Evolutionary conservation across 2,797 vertebrate species (phyloP).

Genomic region (Acanthurus lineatus): DNA sequence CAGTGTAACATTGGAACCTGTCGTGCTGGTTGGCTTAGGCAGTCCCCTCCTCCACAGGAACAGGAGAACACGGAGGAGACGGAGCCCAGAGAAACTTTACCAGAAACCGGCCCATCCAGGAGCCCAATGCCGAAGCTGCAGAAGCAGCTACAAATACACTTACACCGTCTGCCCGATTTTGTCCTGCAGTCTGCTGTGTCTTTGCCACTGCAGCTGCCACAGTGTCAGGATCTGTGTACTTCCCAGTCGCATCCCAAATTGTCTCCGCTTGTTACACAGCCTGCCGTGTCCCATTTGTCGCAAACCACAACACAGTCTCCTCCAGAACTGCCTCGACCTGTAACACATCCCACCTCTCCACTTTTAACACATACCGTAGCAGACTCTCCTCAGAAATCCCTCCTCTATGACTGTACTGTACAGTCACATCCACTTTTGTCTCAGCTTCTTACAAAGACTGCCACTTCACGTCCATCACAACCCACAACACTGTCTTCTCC

Average conservation of each 20-base stretch:
- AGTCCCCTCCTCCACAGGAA: conserved; percentile 83
- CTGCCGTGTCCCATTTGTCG: conserved; percentile 42
- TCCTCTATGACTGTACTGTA: too few species aligned
- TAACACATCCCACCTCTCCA: conserved; percentile 14
- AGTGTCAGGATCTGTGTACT: conserved; percentile 43
- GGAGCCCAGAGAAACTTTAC: conserved; percentile 71
- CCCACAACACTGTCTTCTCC: too few species aligned
- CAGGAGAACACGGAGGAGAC: conserved; percentile 71
- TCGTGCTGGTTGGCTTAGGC: conserved; percentile 86
- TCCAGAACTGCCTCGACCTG: conserved; percentile 29
- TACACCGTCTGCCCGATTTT: conserved; percentile 77
- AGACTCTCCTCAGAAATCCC: too few species aligned
- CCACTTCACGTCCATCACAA: too few species aligned
- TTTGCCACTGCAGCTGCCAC: conserved; percentile 45
- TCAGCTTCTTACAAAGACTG: too few species aligned
- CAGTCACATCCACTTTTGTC: too few species aligned
- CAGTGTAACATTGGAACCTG: conserved; percentile 73
- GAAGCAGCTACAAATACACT: conserved; percentile 73
- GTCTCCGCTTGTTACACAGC: conserved; percentile 40
- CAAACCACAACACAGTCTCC: conserved; percentile 19
- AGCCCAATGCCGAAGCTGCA: conserved; percentile 66
- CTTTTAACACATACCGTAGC: conserved; percentile 18
- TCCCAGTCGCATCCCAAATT: conserved; percentile 35
- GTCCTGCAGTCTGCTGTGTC: conserved; percentile 61
- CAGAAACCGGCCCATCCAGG: conserved; percentile 67